These are phyloP conservation scores for Nesogale talazaci DNA, from an alignment of 2,113 vertebrate genomes.

Conservation along the genomic window DNA sequence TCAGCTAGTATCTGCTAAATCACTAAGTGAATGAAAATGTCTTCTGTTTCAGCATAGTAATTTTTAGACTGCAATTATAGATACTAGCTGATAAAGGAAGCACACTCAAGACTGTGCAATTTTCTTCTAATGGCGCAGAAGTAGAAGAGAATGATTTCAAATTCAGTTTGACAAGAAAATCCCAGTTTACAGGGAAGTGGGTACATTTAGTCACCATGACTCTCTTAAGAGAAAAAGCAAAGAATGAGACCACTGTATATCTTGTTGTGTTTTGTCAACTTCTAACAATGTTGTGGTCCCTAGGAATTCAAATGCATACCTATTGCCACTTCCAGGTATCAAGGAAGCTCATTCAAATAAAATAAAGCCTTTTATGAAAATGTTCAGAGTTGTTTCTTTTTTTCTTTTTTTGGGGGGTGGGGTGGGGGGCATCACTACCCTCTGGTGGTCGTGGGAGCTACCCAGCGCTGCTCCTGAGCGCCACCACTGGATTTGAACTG, in stretches of 20 bases:
- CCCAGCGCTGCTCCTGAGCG: too few relatives aligned
- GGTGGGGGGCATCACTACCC: too few relatives aligned
- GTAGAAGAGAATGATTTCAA: background rate
- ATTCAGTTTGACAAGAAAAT: background rate
- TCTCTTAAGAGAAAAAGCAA: conserved; percentile 35
- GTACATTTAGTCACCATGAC: background rate
- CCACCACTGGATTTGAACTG: too few relatives aligned
- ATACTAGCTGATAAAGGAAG: background rate
- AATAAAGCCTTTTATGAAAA: conserved; percentile 65
- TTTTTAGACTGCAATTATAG: background rate
- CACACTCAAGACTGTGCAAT: background rate
- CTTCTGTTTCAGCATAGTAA: background rate
- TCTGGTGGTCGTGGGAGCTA: too few relatives aligned
- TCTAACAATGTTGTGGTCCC: conserved; percentile 25
- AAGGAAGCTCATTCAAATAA: conserved; percentile 57
- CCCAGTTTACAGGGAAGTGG: background rate
- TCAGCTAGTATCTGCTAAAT: background rate
- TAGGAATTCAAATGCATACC: conserved; percentile 25
- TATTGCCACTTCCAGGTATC: conserved; percentile 47
- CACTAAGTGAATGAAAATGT: too few relatives aligned
- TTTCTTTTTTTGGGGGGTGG: too few relatives aligned
- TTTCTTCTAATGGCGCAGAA: background rate
- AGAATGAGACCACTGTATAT: too few relatives aligned
- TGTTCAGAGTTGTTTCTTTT: conserved; percentile 75
- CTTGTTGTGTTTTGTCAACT: conserved; percentile 6